phyloP scores from a whole-genome alignment of 2,113 vertebrate species.

The Aptenodytes patagonicus region DNA sequence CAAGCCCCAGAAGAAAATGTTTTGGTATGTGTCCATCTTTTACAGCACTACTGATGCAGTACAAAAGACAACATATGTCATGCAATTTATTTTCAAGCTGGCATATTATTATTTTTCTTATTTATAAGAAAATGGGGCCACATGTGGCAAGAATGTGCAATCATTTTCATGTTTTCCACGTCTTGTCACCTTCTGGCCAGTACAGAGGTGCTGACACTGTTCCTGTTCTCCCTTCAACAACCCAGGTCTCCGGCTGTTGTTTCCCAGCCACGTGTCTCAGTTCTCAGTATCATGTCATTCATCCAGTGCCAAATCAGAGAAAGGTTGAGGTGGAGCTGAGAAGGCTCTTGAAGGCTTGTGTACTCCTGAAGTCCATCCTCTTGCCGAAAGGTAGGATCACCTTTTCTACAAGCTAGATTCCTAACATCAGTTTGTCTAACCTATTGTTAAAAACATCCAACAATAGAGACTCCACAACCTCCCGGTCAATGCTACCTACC shows the following conservation, averaged over 20 bases:
- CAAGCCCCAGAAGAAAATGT: not conserved
- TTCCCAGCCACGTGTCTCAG: not conserved
- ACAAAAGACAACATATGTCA: not conserved
- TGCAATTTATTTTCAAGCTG: not conserved
- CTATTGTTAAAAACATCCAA: not conserved
- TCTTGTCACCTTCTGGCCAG: not conserved
- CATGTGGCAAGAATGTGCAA: not conserved
- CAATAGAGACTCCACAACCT: not conserved
- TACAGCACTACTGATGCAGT: not conserved
- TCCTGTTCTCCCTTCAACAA: not conserved
- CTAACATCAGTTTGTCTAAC: not conserved
- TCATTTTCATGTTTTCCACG: not conserved
- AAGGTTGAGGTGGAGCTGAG: not conserved
- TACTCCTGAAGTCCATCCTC: not conserved
- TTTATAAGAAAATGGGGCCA: not conserved
- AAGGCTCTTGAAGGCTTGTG: not conserved
- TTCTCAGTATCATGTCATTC: not conserved
- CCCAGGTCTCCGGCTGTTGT: not conserved
- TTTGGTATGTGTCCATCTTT: not conserved
- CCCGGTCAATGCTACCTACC: not conserved
- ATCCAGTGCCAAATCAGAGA: not conserved
- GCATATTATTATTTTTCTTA: not conserved
- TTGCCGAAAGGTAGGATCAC: not conserved
- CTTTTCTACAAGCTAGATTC: not conserved
- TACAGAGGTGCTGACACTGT: not conserved